Evolutionary conservation across 2,888 invertebrate species (phyloP).

Genomic region (Hedychridium roseum): DNA sequence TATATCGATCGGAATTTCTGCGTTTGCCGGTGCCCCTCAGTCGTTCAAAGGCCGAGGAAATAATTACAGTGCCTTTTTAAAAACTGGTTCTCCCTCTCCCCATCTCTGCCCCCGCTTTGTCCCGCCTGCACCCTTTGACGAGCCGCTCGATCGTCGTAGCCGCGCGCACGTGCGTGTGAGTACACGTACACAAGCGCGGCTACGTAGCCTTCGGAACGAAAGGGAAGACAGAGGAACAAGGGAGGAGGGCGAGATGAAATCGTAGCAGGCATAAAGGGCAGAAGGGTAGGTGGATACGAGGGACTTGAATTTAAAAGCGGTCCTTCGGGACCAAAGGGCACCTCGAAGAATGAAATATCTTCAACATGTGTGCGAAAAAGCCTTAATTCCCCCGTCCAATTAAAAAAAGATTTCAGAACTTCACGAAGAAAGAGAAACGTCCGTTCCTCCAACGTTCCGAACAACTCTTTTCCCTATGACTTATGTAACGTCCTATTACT

Average conservation of each 20-base stretch:
- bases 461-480: too few species aligned
- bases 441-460: too few species aligned
- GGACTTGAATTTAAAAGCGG: conserved; percentile 14
- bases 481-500: too few species aligned
- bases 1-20: conserved; percentile 35
- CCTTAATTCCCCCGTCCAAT: too few species aligned
- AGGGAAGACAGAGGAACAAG: conserved; percentile 8
- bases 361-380: too few species aligned
- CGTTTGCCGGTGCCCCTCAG: conserved; percentile 15
- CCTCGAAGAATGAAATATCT: too few species aligned
- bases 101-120: conserved; percentile 22
- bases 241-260: conserved; percentile 19
- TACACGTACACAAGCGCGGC: too few species aligned
- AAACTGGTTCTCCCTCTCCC: conserved; percentile 40
- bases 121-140: conserved; percentile 37
- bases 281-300: conserved; percentile 3
- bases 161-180: too few species aligned
- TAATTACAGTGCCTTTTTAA: conserved; percentile 49
- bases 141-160: conserved; percentile 18
- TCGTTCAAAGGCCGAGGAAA: conserved; percentile 33
- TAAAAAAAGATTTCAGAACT: too few species aligned
- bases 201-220: too few species aligned
- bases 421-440: too few species aligned
- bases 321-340: conserved; percentile 4
- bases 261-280: conserved; percentile 16